Evolutionary conservation across 2,888 invertebrate genomes (phyloP).

Genomic region (Morpho deidamia): DNA sequence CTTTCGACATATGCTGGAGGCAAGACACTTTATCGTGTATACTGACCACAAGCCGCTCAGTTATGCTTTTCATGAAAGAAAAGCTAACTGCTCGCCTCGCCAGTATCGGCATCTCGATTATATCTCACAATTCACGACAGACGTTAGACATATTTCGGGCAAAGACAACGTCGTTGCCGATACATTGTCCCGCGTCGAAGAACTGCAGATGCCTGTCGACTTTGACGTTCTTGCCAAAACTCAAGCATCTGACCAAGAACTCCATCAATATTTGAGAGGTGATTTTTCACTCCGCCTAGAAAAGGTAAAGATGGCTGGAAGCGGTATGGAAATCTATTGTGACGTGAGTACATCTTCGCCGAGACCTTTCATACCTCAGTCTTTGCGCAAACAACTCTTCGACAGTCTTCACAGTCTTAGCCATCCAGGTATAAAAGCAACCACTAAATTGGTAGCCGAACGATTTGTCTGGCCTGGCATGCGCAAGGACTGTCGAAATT

Average conservation of each 20-base stretch:
- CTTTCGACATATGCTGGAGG: constrained; percentile 5
- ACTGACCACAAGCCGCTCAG: constrained; percentile 6
- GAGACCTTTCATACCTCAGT: constrained; percentile 22
- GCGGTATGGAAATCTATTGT: constrained; percentile 18
- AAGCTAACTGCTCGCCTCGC: constrained; percentile 5
- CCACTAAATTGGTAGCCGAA: constrained; percentile 28
- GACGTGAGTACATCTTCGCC: constrained; percentile 19
- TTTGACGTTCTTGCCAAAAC: constrained; percentile 7
- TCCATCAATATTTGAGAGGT: not conserved
- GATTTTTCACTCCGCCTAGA: constrained; percentile 10
- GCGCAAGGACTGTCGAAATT: constrained; percentile 18
- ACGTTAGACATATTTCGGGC: no score
- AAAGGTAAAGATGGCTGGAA: constrained; percentile 11
- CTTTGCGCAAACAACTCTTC: constrained; percentile 23
- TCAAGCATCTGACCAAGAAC: constrained; percentile 13
- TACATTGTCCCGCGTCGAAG: no score
- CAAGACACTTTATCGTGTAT: constrained; percentile 1
- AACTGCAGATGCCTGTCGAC: constrained; percentile 14
- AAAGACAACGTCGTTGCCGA: no score
- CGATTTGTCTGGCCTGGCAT: constrained; percentile 33
- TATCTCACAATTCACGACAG: no score
- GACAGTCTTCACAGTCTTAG: constrained; percentile 25
- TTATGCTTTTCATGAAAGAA: no score
- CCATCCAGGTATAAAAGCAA: constrained; percentile 26
- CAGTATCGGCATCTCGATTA: constrained; percentile 19